These are phyloP conservation scores for Phoronis australis DNA, from an alignment of 2,888 invertebrate species.

Conservation along the genomic window DNA sequence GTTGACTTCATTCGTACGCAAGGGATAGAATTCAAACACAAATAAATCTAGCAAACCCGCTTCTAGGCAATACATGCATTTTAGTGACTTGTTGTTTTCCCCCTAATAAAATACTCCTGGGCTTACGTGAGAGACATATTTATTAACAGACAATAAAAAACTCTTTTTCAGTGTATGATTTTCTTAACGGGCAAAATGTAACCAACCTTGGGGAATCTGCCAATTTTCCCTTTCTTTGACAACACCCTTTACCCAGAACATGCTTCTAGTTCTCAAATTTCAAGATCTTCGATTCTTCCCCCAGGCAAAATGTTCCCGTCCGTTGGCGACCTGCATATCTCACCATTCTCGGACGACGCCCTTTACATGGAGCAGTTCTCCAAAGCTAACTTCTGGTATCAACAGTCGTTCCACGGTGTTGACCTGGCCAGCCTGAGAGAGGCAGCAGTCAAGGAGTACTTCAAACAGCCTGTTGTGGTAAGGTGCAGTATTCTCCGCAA, in stretches of 20 bases:
- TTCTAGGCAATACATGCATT: not conserved
- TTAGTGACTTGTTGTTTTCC: not conserved
- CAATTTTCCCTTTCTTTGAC: too few species aligned
- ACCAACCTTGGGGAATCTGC: too few species aligned
- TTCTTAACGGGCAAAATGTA: too few species aligned
- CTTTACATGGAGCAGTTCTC: slow-evolving; percentile 97
- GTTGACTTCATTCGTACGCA: too few species aligned
- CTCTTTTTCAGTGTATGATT: too few species aligned
- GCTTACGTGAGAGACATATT: too few species aligned
- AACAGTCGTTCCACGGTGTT: slow-evolving; percentile 95
- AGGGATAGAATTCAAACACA: too few species aligned
- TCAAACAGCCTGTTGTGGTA: slow-evolving; percentile 89
- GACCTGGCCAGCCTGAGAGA: slow-evolving; percentile 85
- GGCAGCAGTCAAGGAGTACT: slow-evolving; percentile 94
- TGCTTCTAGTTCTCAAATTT: too few species aligned
- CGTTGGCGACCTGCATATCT: slow-evolving; percentile 92
- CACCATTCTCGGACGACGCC: slow-evolving; percentile 95
- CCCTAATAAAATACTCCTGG: too few species aligned
- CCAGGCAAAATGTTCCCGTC: slow-evolving; percentile 95
- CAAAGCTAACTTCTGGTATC: slow-evolving; percentile 98
- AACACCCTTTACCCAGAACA: too few species aligned
- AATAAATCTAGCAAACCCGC: not conserved
- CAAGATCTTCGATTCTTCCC: slow-evolving; percentile 14
- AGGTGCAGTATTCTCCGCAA: too few species aligned
- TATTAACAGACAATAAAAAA: too few species aligned